Percentiles rank a stretch among this genome's conserved stretches.
Conservation (phyloP, 2,888 invertebrate species). For the Hoplodrina ambigua region DNA sequence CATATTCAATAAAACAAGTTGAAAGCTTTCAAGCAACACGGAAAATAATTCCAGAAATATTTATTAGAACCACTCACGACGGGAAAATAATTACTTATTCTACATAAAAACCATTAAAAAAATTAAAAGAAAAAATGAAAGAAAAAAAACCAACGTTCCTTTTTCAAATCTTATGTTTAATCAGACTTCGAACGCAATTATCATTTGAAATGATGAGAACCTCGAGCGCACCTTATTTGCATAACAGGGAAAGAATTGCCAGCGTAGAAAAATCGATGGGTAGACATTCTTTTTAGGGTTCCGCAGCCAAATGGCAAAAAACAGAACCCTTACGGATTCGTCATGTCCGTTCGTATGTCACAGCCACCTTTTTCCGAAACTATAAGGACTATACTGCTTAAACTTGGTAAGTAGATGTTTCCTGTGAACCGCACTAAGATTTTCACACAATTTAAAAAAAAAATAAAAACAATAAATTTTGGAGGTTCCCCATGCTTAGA, state of each 20-base stretch:
- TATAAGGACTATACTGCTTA: background rate
- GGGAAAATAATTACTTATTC: slow-evolving; percentile 21
- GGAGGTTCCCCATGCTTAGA: too few species aligned
- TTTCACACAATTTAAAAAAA: too few species aligned
- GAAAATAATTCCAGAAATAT: slow-evolving; percentile 5
- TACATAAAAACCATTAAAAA: background rate
- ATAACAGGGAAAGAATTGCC: slow-evolving; percentile 35
- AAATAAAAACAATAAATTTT: too few species aligned
- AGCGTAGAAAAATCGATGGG: slow-evolving; percentile 28
- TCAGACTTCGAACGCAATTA: slow-evolving; percentile 48
- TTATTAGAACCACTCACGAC: slow-evolving; percentile 1
- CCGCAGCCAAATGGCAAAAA: background rate
- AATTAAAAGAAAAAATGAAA: background rate
- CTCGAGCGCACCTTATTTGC: slow-evolving; percentile 42
- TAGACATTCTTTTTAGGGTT: slow-evolving; percentile 16
- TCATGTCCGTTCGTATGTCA: too few species aligned
- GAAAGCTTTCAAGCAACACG: background rate
- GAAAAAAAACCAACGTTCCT: slow-evolving; percentile 16
- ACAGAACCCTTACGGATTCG: background rate
- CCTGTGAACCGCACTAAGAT: too few species aligned
- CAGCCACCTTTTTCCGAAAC: too few species aligned
- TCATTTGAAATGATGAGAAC: slow-evolving; percentile 52
- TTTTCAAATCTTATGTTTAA: slow-evolving; percentile 47
- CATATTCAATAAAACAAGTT: slow-evolving; percentile 12
- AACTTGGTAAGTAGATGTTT: background rate